A percentile compares a stretch with the other conserved stretches of the same genome.
Evolutionary conservation across 1,140 invertebrate genomes (phyloP).

Genomic region (Drosophila kurseongensis): DNA sequence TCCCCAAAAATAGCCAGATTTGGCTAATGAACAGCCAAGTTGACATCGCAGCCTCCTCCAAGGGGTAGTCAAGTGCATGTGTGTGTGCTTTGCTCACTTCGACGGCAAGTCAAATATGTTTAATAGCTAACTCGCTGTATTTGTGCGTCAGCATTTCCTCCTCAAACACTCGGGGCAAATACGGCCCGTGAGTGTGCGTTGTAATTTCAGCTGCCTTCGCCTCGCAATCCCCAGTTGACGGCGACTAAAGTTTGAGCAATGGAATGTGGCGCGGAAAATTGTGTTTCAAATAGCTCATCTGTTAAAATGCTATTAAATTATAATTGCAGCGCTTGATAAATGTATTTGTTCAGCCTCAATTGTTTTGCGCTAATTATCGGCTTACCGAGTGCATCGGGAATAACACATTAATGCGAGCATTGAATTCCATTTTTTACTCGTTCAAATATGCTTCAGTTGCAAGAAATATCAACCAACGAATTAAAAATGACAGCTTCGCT

Average conservation of each 20-base stretch:
- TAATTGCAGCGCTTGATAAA: slow-evolving; percentile 26
- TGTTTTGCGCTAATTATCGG: slow-evolving; percentile 24
- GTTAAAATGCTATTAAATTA: slow-evolving; percentile 19
- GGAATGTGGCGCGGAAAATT: slow-evolving; percentile 10
- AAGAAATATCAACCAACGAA: slow-evolving; percentile 2
- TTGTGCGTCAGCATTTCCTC: slow-evolving; percentile 32
- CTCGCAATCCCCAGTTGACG: too few species aligned
- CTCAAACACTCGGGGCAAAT: slow-evolving; percentile 33
- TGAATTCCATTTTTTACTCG: not conserved
- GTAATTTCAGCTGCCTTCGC: slow-evolving; percentile 39
- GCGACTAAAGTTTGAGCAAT: slow-evolving; percentile 18
- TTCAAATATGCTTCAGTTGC: not conserved
- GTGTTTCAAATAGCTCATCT: slow-evolving; percentile 6
- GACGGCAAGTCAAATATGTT: slow-evolving; percentile 68
- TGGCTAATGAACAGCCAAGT: slow-evolving; percentile 1
- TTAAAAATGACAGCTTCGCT: not conserved
- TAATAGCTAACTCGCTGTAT: slow-evolving; percentile 58
- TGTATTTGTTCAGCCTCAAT: slow-evolving; percentile 15
- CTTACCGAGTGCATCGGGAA: not conserved
- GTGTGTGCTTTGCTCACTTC: slow-evolving; percentile 55
- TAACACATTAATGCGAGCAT: slow-evolving; percentile 4
- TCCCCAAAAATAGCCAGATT: not conserved
- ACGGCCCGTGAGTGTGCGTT: slow-evolving; percentile 15
- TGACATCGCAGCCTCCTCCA: slow-evolving; percentile 18
- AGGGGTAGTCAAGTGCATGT: slow-evolving; percentile 15